Base-by-base conservation (phyloP, 2,797 vertebrate genomes). In the Setipinna tenuifilis region DNA sequence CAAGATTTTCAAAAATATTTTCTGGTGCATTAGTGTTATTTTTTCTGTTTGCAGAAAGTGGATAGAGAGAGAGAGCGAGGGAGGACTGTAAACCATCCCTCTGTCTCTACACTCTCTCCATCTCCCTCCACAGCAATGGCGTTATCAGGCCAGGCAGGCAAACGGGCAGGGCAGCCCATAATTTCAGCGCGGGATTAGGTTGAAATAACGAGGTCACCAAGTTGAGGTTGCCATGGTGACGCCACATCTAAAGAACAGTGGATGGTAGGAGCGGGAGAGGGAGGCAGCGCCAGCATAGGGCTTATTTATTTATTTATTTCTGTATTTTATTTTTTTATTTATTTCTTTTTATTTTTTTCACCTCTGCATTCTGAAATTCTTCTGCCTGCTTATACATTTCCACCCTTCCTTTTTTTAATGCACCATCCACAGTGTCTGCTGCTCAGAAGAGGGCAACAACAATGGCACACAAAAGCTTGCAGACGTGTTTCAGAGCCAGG, bases 191-290 rank as follows among this genome's bases (percentile, higher is more conserved):
- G 94, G 95, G 95, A 96, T 96, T 96, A 96, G 95, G 95, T 95
- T 96, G 95, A 96, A 97, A 97, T 96, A 97, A 97, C 95, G 96
- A 97, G 96, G 95, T 96, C 96, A 96, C 95, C 94, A 96, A 96
- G 96, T 96, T 96, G 95, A 94, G 93, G 96, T 97, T 97, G 94
- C 95, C 94, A 97, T 95, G 94, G 96, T 93, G 96, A 97, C 96
- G 62, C 95, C 95, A 96, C 96, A 97, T 97, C 95, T 95, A 96
- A 96, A 90, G 95, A 96, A 96, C 95, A 96, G 95, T 94, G 95
- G 95, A 96, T 96, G 94, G 93, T 95, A 62, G 84, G 83, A 85
- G 96, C 94, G 93, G 92, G 92, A 93, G 95, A 91, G 85, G 82
- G 58, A 87, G 86, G 86, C 68, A 46, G 84, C 68, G 85, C 75